Conservation (phyloP, 2,888 invertebrate genomes). For the Schizotus pectinicornis region DNA sequence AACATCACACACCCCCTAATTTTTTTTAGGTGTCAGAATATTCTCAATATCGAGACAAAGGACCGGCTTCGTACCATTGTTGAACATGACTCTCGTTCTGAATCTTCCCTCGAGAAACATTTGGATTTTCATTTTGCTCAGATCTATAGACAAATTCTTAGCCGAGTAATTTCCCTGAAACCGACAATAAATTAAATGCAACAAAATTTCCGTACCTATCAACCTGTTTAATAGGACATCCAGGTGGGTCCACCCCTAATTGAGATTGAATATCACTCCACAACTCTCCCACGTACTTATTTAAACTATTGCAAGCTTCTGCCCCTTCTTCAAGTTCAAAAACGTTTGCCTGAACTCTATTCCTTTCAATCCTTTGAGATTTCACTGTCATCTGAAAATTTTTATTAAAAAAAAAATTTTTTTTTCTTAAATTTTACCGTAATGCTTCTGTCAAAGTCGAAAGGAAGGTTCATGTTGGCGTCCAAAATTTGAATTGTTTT, state of each 20-base stretch:
- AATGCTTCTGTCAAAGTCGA: constrained; percentile 9
- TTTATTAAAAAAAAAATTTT: background rate
- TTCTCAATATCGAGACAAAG: constrained; percentile 8
- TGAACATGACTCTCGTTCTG: constrained; percentile 4
- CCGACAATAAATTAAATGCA: background rate
- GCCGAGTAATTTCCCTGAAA: constrained; percentile 15
- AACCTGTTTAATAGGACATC: constrained; percentile 16
- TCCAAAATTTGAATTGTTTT: constrained; percentile 16
- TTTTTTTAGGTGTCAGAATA: constrained; percentile 7
- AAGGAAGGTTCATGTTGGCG: constrained; percentile 2
- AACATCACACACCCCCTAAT: background rate
- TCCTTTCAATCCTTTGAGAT: constrained; percentile 11
- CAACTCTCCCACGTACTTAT: constrained; percentile 13
- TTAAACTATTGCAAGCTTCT: constrained; percentile 7
- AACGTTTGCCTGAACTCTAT: constrained; percentile 9
- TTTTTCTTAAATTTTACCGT: constrained; percentile 3
- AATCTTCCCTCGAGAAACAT: constrained; percentile 19
- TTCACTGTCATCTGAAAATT: constrained; percentile 15
- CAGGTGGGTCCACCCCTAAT: constrained; percentile 16
- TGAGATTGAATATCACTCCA: constrained; percentile 14
- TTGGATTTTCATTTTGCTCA: constrained; percentile 17
- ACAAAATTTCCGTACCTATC: background rate
- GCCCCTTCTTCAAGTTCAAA: constrained; percentile 10
- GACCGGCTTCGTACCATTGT: constrained; percentile 1
- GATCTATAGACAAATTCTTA: constrained; percentile 6